Conservation (phyloP, 30 jellyfish, hydroid and myxozoan genomes). For the Cassiopea andromeda region DNA sequence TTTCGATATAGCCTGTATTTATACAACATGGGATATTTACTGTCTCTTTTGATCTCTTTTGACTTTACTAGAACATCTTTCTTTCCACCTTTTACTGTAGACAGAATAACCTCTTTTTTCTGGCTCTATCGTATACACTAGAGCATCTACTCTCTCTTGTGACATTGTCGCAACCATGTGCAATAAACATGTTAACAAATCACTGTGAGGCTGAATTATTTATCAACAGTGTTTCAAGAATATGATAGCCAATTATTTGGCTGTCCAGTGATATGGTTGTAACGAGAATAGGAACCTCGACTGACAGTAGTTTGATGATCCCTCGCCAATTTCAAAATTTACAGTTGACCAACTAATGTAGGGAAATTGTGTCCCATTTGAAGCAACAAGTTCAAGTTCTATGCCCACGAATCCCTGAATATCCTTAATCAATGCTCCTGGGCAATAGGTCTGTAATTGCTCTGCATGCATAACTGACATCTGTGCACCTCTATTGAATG, state of each 20-base stretch:
- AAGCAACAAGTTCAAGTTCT: conserved; percentile 9
- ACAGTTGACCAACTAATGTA: conserved; percentile 21
- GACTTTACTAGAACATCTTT: neutral
- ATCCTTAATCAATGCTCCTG: conserved; percentile 1
- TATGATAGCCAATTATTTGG: conserved; percentile 32
- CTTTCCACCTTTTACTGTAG: conserved; percentile 29
- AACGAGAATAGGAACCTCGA: conserved; percentile 27
- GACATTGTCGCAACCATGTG: neutral
- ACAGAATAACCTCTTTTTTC: neutral
- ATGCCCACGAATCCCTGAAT: conserved; percentile 4
- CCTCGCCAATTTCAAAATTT: neutral
- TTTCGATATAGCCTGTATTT: conserved; percentile 10
- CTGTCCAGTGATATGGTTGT: neutral
- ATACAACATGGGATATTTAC: conserved; percentile 5
- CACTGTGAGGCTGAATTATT: neutral
- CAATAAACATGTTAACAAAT: neutral
- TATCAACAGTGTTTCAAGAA: neutral
- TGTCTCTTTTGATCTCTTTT: conserved; percentile 10
- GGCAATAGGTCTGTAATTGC: neutral
- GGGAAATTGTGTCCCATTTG: conserved; percentile 30
- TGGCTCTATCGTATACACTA: neutral
- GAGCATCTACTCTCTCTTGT: conserved; percentile 11
- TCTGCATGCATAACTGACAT: conserved; percentile 6
- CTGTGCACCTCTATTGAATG: conserved; percentile 34
- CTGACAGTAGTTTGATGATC: neutral